Conservation (phyloP, 2,113 vertebrate species). For the Pardalotus punctatus region DNA sequence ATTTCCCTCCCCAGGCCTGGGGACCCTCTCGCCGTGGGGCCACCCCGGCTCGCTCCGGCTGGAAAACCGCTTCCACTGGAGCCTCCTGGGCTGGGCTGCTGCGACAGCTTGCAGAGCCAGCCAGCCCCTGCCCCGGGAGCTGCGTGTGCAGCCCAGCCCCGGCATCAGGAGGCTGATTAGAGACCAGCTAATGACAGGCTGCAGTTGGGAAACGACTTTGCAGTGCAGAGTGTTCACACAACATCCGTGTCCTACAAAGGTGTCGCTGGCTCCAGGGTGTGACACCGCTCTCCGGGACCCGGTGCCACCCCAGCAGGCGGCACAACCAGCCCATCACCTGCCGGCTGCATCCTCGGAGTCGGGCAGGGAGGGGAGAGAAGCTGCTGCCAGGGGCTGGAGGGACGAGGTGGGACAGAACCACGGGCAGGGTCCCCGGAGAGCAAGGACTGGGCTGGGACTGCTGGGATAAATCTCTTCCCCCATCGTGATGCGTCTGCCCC, state of each 20-base stretch:
- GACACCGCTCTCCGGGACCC: neutral
- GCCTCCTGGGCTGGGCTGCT: neutral
- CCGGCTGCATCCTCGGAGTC: neutral
- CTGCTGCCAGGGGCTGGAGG: neutral
- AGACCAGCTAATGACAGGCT: neutral
- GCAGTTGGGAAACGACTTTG: neutral
- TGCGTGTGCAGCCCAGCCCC: neutral
- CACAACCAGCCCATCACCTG: neutral
- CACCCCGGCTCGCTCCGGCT: neutral
- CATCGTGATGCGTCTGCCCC: rapidly evolving
- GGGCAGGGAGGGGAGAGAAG: neutral
- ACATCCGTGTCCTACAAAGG: neutral
- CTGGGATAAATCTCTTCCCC: neutral
- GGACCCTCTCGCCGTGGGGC: rapidly evolving
- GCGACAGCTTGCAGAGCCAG: neutral
- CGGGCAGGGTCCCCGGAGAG: neutral
- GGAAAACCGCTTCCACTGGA: neutral
- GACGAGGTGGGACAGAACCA: neutral
- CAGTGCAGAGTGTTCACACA: neutral
- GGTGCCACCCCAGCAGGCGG: neutral
- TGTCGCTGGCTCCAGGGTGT: neutral
- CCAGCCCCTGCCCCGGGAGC: neutral
- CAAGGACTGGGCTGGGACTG: neutral
- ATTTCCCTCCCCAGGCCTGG: neutral
- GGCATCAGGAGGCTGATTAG: neutral